phyloP scores from a whole-genome alignment of 2,888 invertebrate genomes.

The Scaptodrosophila latifasciaeformis region DNA sequence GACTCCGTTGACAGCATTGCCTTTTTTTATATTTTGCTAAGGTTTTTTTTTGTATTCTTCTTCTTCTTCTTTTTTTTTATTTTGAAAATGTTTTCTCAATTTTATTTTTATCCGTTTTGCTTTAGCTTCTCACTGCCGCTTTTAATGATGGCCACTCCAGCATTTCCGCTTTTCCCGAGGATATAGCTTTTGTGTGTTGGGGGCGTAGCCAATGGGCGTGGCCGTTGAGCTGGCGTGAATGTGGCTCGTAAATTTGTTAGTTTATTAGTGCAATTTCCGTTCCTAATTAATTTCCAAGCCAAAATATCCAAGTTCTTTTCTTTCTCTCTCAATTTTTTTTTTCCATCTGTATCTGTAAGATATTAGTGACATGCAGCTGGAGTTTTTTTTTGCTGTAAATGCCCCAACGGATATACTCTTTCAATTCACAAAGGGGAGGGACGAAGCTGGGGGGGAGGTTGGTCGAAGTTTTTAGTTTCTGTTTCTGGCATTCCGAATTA shows the following conservation, averaged over 20 bases:
- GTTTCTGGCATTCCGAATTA: no score
- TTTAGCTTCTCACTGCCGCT: slow-evolving; percentile 24
- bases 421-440: no score
- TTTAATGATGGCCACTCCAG: slow-evolving; percentile 62
- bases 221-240: slow-evolving; percentile 48
- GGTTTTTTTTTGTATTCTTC: slow-evolving; percentile 9
- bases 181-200: neutral
- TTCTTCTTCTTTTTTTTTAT: slow-evolving; percentile 16
- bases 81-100: slow-evolving; percentile 30
- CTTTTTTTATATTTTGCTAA: neutral
- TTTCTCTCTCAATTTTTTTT: neutral
- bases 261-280: slow-evolving; percentile 68
- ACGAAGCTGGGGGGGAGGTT: no score
- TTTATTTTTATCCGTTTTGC: slow-evolving; percentile 8
- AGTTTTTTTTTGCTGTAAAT: slow-evolving; percentile 34
- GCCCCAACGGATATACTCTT: slow-evolving; percentile 28
- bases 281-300: slow-evolving; percentile 64
- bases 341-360: slow-evolving; percentile 21
- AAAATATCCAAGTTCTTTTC: slow-evolving; percentile 7
- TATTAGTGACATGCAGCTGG: slow-evolving; percentile 57
- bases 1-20: slow-evolving; percentile 5
- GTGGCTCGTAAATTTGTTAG: slow-evolving; percentile 67
- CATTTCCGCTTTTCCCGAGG: slow-evolving; percentile 38
- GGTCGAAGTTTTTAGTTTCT: no score
- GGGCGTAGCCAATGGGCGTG: slow-evolving; percentile 1